Percentiles rank a stretch among this genome's conserved stretches.
These are phyloP conservation scores for Leptopilina syphax DNA, from an alignment of 2,888 invertebrate genomes.

Conservation along the genomic window DNA sequence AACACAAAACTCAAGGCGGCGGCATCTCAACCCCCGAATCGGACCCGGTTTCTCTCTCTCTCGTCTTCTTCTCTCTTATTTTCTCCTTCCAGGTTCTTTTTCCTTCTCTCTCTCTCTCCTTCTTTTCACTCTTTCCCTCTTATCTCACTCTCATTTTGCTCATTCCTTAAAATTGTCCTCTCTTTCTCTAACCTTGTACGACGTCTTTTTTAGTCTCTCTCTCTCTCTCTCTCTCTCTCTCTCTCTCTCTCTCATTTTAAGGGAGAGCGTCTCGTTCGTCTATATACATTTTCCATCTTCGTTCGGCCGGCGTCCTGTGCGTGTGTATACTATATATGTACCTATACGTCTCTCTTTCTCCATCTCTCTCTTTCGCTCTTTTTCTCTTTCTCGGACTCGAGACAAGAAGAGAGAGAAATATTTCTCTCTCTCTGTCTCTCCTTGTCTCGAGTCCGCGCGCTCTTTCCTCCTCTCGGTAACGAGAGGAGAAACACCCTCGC, in stretches of 20 bases:
- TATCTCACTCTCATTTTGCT: conserved; percentile 61
- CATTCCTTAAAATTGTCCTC: conserved; percentile 52
- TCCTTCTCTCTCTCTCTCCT: conserved; percentile 51
- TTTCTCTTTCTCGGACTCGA: conserved; percentile 73
- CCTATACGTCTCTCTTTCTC: conserved; percentile 52
- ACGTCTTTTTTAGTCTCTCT: conserved; percentile 37
- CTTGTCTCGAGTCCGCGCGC: conserved; percentile 53
- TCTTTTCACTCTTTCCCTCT: conserved; percentile 54
- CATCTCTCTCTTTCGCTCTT: conserved; percentile 53
- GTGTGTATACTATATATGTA: conserved; percentile 53
- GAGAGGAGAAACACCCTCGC: conserved; percentile 78
- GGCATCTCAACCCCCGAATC: conserved; percentile 59
- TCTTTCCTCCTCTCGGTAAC: conserved; percentile 72
- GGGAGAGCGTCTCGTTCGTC: conserved; percentile 41
- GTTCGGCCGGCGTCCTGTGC: conserved; percentile 41
- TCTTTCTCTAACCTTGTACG: conserved; percentile 46
- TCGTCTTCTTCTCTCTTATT: conserved; percentile 42
- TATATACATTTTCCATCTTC: conserved; percentile 45
- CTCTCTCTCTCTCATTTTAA: conserved; percentile 44
- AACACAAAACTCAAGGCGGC: conserved; percentile 52
- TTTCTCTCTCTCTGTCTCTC: conserved; percentile 36
- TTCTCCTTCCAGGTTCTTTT: conserved; percentile 46
- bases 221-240: conserved; percentile 44
- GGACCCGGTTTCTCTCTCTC: conserved; percentile 60
- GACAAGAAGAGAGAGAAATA: conserved; percentile 68